Conservation (phyloP, 2,797 vertebrate genomes). For the Macrochelys suwanniensis region DNA sequence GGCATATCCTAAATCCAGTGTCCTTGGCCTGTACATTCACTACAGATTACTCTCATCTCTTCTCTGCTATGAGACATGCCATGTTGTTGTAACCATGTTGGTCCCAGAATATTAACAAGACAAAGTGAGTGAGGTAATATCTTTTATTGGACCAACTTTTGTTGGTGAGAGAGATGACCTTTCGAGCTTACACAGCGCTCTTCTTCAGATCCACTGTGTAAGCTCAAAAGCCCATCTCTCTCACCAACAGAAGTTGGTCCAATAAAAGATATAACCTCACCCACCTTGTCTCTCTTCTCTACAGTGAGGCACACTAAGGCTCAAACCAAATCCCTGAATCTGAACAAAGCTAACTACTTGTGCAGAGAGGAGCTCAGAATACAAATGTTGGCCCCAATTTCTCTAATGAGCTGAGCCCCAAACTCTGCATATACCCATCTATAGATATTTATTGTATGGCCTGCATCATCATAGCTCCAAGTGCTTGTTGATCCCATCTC, state of each 20-base stretch:
- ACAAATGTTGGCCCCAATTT: not conserved
- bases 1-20: not conserved
- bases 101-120: not conserved
- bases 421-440: not conserved
- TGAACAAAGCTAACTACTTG: not conserved
- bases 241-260: not conserved
- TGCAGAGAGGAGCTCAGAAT: not conserved
- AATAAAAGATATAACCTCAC: not conserved
- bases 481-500: constrained; percentile 32
- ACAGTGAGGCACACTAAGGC: not conserved
- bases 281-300: not conserved
- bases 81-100: not conserved
- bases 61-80: not conserved
- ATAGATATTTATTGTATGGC: not conserved
- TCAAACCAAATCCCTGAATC: not conserved
- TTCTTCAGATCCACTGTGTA: not conserved
- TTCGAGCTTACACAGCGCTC: not conserved
- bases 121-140: not conserved
- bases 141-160: not conserved
- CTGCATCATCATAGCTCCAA: not conserved
- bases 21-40: not conserved
- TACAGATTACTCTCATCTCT: not conserved
- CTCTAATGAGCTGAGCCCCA: constrained; percentile 10
- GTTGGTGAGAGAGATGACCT: not conserved
- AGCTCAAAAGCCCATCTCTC: not conserved